Conservation (phyloP, 2,113 vertebrate genomes). For the Atractosteus spatula region DNA sequence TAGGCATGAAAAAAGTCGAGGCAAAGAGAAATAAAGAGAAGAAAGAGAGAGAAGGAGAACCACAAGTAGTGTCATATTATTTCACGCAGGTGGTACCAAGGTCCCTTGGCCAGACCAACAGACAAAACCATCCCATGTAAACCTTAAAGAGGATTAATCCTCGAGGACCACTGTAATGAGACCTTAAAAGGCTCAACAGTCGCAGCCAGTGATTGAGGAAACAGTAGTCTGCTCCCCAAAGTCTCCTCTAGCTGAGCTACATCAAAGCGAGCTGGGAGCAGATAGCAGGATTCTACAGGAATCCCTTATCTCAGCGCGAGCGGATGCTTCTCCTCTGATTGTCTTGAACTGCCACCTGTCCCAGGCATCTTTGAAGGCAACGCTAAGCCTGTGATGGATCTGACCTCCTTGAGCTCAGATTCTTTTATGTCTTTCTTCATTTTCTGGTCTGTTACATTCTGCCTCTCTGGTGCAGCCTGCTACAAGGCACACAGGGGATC, state of each 20-base stretch:
- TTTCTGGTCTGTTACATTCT: constrained; percentile 90
- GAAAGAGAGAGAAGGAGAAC: constrained; percentile 30
- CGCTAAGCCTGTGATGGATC: constrained; percentile 92
- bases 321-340: constrained; percentile 88
- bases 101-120: constrained; percentile 58
- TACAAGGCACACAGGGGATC: constrained; percentile 75
- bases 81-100: constrained; percentile 68
- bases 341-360: constrained; percentile 99
- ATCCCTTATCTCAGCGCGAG: constrained; percentile 91
- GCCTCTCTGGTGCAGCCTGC: constrained; percentile 57
- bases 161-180: constrained; percentile 83
- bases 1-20: constrained; percentile 35
- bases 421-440: constrained; percentile 98
- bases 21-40: constrained; percentile 25
- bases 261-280: constrained; percentile 86
- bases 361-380: constrained; percentile 97
- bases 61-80: constrained; percentile 53
- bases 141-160: constrained; percentile 92
- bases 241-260: constrained; percentile 81
- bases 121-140: constrained; percentile 83
- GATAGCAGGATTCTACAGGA: constrained; percentile 77
- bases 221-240: constrained; percentile 75
- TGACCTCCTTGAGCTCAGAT: constrained; percentile 95
- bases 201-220: constrained; percentile 69
- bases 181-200: constrained; percentile 80